Percentiles rank a stretch among this genome's conserved stretches.
Evolutionary conservation across 2,888 invertebrate genomes (phyloP).

Genomic region (Ptilodon capucinus): DNA sequence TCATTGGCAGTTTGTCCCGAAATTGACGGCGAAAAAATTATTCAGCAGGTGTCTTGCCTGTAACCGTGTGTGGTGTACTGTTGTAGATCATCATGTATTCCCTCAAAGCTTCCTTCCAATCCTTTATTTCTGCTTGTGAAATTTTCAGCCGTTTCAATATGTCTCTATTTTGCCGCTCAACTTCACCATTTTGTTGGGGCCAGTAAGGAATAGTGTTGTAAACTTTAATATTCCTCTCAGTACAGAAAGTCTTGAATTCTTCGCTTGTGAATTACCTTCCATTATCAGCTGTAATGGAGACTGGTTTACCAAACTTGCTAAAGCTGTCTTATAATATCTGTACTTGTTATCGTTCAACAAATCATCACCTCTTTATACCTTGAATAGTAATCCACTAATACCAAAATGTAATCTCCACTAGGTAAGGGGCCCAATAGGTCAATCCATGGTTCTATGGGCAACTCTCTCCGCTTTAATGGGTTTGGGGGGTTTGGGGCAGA

Average conservation of each 20-base stretch:
- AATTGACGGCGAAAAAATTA: slow-evolving; percentile 28
- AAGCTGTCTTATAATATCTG: slow-evolving; percentile 30
- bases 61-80: slow-evolving; percentile 34
- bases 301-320: slow-evolving; percentile 22
- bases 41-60: slow-evolving; percentile 32
- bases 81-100: slow-evolving; percentile 33
- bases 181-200: slow-evolving; percentile 34
- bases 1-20: slow-evolving; percentile 30
- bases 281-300: slow-evolving; percentile 29
- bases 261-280: slow-evolving; percentile 26
- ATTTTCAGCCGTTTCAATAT: slow-evolving; percentile 30
- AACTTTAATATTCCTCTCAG: slow-evolving; percentile 16
- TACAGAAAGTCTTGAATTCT: slow-evolving; percentile 27
- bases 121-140: slow-evolving; percentile 9
- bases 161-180: slow-evolving; percentile 29
- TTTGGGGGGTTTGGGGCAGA: slow-evolving; percentile 13
- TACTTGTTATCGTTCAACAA: slow-evolving; percentile 14
- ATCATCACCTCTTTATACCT: slow-evolving; percentile 29
- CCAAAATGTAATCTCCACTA: slow-evolving; percentile 20
- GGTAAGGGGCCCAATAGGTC: slow-evolving; percentile 28
- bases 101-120: slow-evolving; percentile 16
- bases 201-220: slow-evolving; percentile 28
- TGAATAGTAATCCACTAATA: slow-evolving; percentile 28
- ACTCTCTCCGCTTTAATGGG: slow-evolving; percentile 15
- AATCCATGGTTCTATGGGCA: slow-evolving; percentile 20